A percentile compares a stretch with the other conserved stretches of the same genome.
These are phyloP conservation scores for Silurus asotus DNA, from an alignment of 2,113 vertebrate genomes.

Conservation along the genomic window DNA sequence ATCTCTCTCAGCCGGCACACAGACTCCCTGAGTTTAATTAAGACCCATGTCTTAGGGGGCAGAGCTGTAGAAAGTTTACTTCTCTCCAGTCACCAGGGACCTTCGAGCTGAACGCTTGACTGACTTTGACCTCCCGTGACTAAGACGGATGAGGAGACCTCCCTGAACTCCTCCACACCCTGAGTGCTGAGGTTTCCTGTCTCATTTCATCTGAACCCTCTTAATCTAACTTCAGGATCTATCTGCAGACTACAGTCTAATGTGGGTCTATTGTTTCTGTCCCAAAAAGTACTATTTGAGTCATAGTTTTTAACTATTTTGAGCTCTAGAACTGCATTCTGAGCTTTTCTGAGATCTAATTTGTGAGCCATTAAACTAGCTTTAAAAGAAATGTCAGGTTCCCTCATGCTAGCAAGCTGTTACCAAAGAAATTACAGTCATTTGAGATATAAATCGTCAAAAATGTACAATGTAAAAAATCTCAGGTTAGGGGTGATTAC, in stretches of 20 bases:
- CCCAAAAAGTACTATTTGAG: background rate
- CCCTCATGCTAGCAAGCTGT: background rate
- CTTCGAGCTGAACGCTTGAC: constrained; percentile 36
- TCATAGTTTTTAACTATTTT: background rate
- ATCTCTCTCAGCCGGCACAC: constrained; percentile 28
- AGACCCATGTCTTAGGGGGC: constrained; percentile 37
- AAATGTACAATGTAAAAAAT: background rate
- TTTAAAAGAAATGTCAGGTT: background rate
- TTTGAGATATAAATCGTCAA: background rate
- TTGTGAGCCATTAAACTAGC: background rate
- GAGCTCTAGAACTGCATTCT: background rate
- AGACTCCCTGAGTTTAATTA: constrained; percentile 47
- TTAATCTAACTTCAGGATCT: background rate
- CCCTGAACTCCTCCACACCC: constrained; percentile 24
- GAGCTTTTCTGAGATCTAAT: background rate
- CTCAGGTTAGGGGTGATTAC: background rate
- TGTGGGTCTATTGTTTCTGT: background rate
- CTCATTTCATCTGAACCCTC: background rate
- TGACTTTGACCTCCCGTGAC: constrained; percentile 40
- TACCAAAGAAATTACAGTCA: background rate
- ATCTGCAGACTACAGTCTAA: background rate
- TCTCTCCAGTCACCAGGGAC: constrained; percentile 27
- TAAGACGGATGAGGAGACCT: constrained; percentile 33
- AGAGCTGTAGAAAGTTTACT: constrained; percentile 41
- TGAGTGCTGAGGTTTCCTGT: constrained; percentile 18